Base-by-base conservation (phyloP, 2,113 vertebrate species). In the Porphyrio hochstetteri region DNA sequence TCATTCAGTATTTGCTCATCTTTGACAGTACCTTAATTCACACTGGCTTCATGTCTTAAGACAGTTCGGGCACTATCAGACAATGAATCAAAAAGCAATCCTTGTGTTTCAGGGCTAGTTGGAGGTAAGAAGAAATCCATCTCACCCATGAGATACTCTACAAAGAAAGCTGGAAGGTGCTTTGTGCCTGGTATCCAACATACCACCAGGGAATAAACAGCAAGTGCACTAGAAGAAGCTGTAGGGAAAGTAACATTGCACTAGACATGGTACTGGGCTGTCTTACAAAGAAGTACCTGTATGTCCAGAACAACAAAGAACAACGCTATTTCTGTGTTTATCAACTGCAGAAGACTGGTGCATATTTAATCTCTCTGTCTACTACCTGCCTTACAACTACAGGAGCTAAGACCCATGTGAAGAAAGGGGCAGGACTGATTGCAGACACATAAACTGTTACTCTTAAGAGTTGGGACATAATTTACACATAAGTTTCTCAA, bases 21-120 rank as follows among this genome's bases (percentile, higher is more conserved):
- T 84, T 72, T 71, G 53, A 76, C 67, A 89, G 31, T 48, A 90
- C 48, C 38, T 85, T 61, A 68, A 64, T 60, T 89, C 38, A 79
- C 36, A 28, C 21, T 78, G 40, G 48, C 53, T 82, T 78, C 14
- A 56, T 67, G 91, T 82, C 69, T 88, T 77, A 56, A 56, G 31
- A 40, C 55, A 84, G 27, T 50, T 40, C 82, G 11, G 82, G 31
- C 42, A 63, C 44, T 50, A 57, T 46, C 18, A 69, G 36, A 69
- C 44, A 90, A 72, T 7, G 11, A 94, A 69, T 52, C 20, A 46
- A 79, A 85, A 92, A 74, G 35, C 23, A 92, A 15, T n/a, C 12
- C 55, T 59, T 64, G n/a, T 42, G 11, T 63, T 93, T 93, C 79
- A 70, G 55, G 48, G 36, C 44, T 46, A 55, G 15, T 1, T 71